Evolutionary conservation across 2,113 vertebrate species (phyloP).

Genomic region (Hemibagrus wyckioides): DNA sequence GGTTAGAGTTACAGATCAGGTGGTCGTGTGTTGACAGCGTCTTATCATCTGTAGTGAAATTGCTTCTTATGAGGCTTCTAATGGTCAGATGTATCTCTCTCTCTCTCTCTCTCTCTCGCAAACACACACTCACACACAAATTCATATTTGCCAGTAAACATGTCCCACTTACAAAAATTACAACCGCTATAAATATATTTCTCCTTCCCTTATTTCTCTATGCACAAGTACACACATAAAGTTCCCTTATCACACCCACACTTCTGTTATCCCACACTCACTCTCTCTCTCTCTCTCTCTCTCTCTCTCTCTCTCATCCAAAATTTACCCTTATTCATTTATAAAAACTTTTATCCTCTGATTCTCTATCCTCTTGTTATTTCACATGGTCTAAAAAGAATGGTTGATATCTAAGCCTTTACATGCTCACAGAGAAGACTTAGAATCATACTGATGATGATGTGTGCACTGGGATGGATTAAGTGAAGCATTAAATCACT

Average conservation of each 20-base stretch:
- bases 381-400: background rate
- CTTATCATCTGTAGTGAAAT: constrained; percentile 24
- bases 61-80: constrained; percentile 20
- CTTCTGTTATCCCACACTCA: background rate
- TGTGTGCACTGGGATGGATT: background rate
- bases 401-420: background rate
- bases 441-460: background rate
- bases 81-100: background rate
- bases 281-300: no score
- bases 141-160: background rate
- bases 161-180: background rate
- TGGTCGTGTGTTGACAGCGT: constrained; percentile 7
- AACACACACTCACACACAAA: constrained; percentile 9
- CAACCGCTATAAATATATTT: constrained; percentile 7
- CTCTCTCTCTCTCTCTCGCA: background rate
- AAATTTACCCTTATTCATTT: background rate
- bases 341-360: background rate
- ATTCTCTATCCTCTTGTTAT: background rate
- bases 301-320: background rate
- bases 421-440: background rate
- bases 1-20: background rate
- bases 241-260: background rate
- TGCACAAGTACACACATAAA: background rate
- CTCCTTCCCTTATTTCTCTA: background rate
- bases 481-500: background rate